Conservation (phyloP, 2,888 invertebrate species). For the Leptodirus hochenwartii region DNA sequence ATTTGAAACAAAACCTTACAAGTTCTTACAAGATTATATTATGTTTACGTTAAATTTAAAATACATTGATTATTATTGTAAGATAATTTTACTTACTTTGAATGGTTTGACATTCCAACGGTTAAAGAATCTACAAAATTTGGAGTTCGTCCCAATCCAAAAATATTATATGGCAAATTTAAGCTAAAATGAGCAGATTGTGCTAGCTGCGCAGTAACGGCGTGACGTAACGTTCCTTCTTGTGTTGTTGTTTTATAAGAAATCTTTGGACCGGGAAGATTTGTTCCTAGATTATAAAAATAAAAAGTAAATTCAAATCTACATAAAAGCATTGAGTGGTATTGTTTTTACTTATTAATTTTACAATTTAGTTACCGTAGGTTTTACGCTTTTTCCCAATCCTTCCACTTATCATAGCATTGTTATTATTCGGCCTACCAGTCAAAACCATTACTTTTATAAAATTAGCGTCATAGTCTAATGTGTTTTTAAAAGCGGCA, state of each 20-base stretch:
- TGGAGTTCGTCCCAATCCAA: slow-evolving; percentile 94
- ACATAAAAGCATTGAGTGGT: not conserved
- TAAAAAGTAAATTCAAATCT: slow-evolving; percentile 1
- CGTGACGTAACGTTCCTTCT: slow-evolving; percentile 62
- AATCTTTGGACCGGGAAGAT: slow-evolving; percentile 80
- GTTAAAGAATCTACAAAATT: slow-evolving; percentile 87
- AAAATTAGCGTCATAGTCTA: slow-evolving; percentile 90
- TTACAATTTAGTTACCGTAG: slow-evolving; percentile 36
- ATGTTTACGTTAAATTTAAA: too few species aligned
- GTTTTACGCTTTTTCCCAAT: slow-evolving; percentile 59
- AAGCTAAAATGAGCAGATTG: slow-evolving; percentile 85
- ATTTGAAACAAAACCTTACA: too few species aligned
- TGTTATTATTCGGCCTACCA: slow-evolving; percentile 49
- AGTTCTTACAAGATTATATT: too few species aligned
- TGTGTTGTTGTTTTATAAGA: slow-evolving; percentile 78
- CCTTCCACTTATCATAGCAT: slow-evolving; percentile 52
- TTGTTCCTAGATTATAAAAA: slow-evolving; percentile 36
- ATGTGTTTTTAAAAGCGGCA: slow-evolving; percentile 67
- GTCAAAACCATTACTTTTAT: slow-evolving; percentile 88
- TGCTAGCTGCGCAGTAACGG: slow-evolving; percentile 72
- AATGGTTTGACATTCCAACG: slow-evolving; percentile 56
- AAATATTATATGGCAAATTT: slow-evolving; percentile 89
- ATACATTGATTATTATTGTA: too few species aligned
- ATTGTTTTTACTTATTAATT: too few species aligned
- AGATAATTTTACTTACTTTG: too few species aligned